Percentiles rank a stretch among this genome's conserved stretches.
Evolutionary conservation across 2,113 vertebrate species (phyloP).

Genomic region (Aplodontia rufa): DNA sequence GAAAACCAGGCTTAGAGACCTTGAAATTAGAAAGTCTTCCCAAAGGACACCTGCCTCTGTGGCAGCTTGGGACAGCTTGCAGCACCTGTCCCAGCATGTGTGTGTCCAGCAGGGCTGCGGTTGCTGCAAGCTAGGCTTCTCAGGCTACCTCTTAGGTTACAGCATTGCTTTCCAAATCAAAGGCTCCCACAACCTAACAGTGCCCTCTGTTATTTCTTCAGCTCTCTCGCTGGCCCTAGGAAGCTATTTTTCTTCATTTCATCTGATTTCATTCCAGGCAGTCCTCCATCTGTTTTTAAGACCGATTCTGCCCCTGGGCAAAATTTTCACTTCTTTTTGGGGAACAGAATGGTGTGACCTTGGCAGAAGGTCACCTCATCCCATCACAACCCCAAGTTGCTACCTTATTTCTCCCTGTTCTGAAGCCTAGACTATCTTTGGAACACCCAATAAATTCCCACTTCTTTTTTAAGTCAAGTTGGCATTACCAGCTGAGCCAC

Average conservation of each 20-base stretch:
- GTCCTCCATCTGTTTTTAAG: background rate
- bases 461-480: constrained; percentile 11
- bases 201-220: background rate
- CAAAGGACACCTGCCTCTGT: background rate
- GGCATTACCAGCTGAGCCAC: background rate
- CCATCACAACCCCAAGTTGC: background rate
- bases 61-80: background rate
- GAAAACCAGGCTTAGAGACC: background rate
- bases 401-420: background rate
- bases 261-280: background rate
- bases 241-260: background rate
- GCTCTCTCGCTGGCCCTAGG: background rate
- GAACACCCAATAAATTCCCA: background rate
- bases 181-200: background rate
- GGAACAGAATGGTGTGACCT: background rate
- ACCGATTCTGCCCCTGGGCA: background rate
- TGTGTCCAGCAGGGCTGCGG: background rate
- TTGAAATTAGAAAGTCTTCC: background rate
- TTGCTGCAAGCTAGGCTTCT: background rate
- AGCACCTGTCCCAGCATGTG: background rate
- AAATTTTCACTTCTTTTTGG: background rate
- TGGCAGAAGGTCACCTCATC: background rate
- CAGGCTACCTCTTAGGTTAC: fast-evolving
- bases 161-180: background rate
- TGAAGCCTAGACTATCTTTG: background rate